Base-by-base conservation (phyloP, 2,797 vertebrate species). In the Tauraco hartlaubi region DNA sequence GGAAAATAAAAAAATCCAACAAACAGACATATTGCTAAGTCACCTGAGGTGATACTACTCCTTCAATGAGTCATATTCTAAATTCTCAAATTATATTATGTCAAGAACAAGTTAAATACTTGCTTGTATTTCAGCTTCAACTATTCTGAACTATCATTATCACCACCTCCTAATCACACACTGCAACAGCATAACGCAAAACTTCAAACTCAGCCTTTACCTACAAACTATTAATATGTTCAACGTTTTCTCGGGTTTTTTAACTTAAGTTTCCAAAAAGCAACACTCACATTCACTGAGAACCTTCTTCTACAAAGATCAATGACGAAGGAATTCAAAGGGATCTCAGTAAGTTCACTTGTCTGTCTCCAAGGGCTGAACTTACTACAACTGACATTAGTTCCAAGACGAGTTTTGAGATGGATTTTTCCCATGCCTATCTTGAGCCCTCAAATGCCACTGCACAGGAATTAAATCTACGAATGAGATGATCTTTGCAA, bases 361-460 rank as follows among this genome's bases (percentile, higher is more conserved):
- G 2, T 16, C 55, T 73, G 26, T 25, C 48, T 69, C 71, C n/a
- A 28, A 62, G 59, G 31, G n/a, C 31, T 66, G 25, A 46, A 23
- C 12, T 71, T 6, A 35, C 35, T 25, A 2, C 11, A 66, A n/a
- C 0, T 4, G 2, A 31, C 6, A 49, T 9, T 3, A 31, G 10
- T 1, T 55, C n/a, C 33, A 52, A 54, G 75, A 11, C 33, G 5
- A 28, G 13, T 33, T 69, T 25, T 23, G 35, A 48, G 26, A 73
- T 2, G 2, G 10, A 48, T 35, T 73, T 74, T 33, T 59, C 48
- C 35, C 6, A 37, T 18, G 18, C 5, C 51, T 23, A 25, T 14
- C 35, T 59, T 7, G 17, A 2, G 15, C 26, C 56, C 63, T 66
- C 46, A 29, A 2, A 28, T 28, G 55, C 18, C 49, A 55, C 0